Base-by-base conservation (phyloP, 2,888 invertebrate species). In the Dicranocentrus wangi region DNA sequence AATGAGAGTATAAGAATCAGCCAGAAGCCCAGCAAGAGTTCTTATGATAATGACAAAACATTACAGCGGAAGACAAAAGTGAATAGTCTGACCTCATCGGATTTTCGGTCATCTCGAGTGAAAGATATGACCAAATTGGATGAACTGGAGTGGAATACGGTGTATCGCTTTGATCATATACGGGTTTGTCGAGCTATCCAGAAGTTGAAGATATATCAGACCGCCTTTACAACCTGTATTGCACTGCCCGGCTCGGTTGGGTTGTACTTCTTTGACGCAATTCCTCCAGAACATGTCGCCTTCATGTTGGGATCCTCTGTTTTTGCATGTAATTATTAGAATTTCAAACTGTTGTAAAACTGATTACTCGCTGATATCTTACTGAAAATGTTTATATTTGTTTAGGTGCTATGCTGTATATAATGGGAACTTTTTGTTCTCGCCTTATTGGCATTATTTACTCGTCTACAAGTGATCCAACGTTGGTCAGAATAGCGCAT, bases 381-480 rank as follows among this genome's bases (percentile, higher is more conserved):
- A 23, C 21, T 10, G 5, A 21, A 55, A 51, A 13, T 47, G 43
- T 5, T 25, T 28, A n/a, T n/a, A 3, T 70, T 53, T 28, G 10
- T 32, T 55, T 43, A 86, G 86, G 83, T 78, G 75, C 25, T 0
- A 85, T 85, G 85, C 73, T 86, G 13, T 82, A 80, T 23, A 39
- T 83, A 8, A 77, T 85, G 77, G 86, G 86, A n/a, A 81, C 61
- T 7, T 72, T 83, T 47, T 71, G 61, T 23, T 69, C 79, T 0
- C 61, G 83, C 10, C 32, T 86, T 0, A 66, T 85, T 39, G 86
- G 85, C 23, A 17, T 71, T 3, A 55, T 86, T 2, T 86, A 86
- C 42, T 32, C 81, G 0, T 75, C 83, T 3, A 72, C 65, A 28
- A 66, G 51, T 1, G 70, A 83, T 8, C 63, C 78, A 1, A 28